Evolutionary conservation across 1,140 invertebrate species (phyloP).

Genomic region (Cherax quadricarinatus): DNA sequence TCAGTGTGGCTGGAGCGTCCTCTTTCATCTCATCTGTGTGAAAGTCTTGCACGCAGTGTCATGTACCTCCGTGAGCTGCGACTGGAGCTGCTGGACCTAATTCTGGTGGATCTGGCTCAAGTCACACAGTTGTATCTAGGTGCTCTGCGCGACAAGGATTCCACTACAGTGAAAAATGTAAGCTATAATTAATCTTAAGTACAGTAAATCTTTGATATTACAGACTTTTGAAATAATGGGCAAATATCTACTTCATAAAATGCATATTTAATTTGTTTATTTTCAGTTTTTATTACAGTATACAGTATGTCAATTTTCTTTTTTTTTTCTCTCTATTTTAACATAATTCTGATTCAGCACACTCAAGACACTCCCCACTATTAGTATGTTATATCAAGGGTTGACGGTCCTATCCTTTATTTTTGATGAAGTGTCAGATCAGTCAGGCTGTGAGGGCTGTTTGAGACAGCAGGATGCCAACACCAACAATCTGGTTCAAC

Average conservation of each 20-base stretch:
- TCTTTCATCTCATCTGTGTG: conserved; percentile 28
- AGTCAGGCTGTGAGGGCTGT: too few relatives aligned
- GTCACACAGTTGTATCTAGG: conserved; percentile 30
- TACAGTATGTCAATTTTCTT: too few relatives aligned
- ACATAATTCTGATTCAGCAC: neutral
- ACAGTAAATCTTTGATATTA: neutral
- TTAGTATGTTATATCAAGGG: too few relatives aligned
- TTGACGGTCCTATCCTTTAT: too few relatives aligned
- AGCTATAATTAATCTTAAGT: conserved; percentile 7
- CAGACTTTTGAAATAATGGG: neutral
- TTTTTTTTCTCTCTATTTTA: too few relatives aligned
- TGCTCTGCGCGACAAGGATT: conserved; percentile 51
- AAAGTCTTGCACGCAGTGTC: conserved; percentile 35
- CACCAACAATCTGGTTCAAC: too few relatives aligned
- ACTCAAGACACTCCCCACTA: too few relatives aligned
- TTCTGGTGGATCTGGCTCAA: conserved; percentile 50
- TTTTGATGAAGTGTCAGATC: too few relatives aligned
- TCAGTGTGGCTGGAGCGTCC: conserved; percentile 58
- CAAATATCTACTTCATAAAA: neutral
- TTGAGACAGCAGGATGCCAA: too few relatives aligned
- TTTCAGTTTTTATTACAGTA: too few relatives aligned
- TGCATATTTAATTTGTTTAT: neutral
- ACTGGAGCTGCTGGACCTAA: conserved; percentile 14
- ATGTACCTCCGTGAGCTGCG: conserved; percentile 44
- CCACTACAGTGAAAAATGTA: conserved; percentile 22